Evolutionary conservation across 2,888 invertebrate genomes (phyloP).

Genomic region (Microplitis manilae): DNA sequence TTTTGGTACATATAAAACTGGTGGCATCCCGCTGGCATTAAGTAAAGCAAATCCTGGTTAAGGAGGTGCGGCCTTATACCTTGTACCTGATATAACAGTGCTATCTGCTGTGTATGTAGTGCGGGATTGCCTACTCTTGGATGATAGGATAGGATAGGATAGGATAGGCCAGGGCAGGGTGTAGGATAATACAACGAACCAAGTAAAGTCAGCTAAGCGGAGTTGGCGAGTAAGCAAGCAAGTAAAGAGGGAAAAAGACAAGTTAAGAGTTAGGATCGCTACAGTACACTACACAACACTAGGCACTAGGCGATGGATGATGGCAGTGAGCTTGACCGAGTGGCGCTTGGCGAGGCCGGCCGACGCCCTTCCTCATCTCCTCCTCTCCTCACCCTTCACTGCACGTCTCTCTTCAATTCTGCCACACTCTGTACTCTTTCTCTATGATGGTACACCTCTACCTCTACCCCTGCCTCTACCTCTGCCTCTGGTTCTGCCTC

Average conservation of each 20-base stretch:
- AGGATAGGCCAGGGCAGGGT: not conserved
- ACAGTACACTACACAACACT: slow-evolving; percentile 33
- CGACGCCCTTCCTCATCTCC: slow-evolving; percentile 66
- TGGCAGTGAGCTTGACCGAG: slow-evolving; percentile 69
- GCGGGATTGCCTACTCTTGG: not conserved
- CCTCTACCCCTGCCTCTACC: not conserved
- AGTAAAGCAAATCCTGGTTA: not conserved
- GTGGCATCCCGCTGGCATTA: not conserved
- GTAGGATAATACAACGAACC: not conserved
- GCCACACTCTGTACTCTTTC: not conserved
- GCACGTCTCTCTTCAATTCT: slow-evolving; percentile 18
- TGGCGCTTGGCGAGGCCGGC: slow-evolving; percentile 70
- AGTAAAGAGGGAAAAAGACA: not conserved
- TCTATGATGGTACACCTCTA: not conserved
- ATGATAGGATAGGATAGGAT: not conserved
- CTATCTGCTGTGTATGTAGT: not conserved
- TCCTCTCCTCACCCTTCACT: slow-evolving; percentile 20
- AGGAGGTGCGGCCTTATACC: not conserved
- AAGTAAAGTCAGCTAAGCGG: no score
- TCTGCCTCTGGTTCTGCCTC: not conserved
- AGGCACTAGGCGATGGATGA: slow-evolving; percentile 55
- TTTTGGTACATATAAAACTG: not conserved
- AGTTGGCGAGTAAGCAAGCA: not conserved
- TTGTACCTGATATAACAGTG: not conserved
- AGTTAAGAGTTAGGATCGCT: slow-evolving; percentile 45